Base-by-base conservation (phyloP, 1,140 invertebrate species). In the Cotesia glomerata region DNA sequence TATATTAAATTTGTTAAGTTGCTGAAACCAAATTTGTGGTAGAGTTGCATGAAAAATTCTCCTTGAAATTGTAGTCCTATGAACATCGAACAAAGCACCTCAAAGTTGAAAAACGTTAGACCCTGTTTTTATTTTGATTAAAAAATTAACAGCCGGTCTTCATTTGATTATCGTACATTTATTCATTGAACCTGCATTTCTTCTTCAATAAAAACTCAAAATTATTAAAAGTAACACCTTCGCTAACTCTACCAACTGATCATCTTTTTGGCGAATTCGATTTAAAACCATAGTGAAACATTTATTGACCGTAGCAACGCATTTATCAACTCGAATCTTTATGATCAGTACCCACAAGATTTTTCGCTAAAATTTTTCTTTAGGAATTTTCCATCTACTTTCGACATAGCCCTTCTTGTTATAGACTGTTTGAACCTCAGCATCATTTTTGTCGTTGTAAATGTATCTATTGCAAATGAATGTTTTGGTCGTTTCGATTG, bases 141-240 rank as follows among this genome's bases (percentile, higher is more conserved):
- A 77, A 69, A 78, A 65, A 77, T 73, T 39, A 77, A 56, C n/a
- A 79, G 63, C 34, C 51, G 34, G 62, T 75, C 54, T 69, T 76
- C 45, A 62, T 26, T 72, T 32, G 54, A 26, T n/a, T 4, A 54
- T 1, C 0, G 3, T 0, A 49, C 11, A 13, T 65, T 49, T 65
- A 26, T 14, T n/a, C n/a, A 18, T 39, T 7, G 8, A 11, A 59
- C 13, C 13, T 1, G 26, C n/a, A n/a, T n/a, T n/a, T 26, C 32
- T 7, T 36, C 68, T 73, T 64, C 2, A 67, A 67, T 16, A 67
- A 16, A 11, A 62, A 51, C 34, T 71, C 26, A n/a, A 62, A 59
- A 34, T 26, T 18, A 34, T 26, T 64, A 36, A 64, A 64, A 64
- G 62, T 39, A n/a, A 64, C 62, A 36, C 62, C 36, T n/a, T n/a